These are phyloP conservation scores for Drosophila rhopaloa DNA, from an alignment of 1,140 invertebrate species.

Conservation along the genomic window DNA sequence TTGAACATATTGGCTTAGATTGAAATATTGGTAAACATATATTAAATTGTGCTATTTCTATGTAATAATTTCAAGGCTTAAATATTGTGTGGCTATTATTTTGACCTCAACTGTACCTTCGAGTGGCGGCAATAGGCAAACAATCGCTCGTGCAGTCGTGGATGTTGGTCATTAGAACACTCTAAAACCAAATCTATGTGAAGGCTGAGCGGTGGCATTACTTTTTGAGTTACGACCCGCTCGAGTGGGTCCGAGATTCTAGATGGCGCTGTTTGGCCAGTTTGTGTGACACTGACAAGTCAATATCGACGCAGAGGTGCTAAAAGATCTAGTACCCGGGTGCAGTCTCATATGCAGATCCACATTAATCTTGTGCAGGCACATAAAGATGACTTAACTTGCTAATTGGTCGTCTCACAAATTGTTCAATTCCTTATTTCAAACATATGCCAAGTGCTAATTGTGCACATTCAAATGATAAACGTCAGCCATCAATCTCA, in stretches of 20 bases:
- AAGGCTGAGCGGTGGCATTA: conserved; percentile 40
- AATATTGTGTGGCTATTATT: neutral
- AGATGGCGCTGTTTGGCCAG: conserved; percentile 1
- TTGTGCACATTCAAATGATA: conserved; percentile 49
- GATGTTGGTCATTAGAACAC: conserved; percentile 49
- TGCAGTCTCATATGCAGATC: conserved; percentile 39
- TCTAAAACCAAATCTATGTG: conserved; percentile 48
- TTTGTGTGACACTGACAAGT: conserved; percentile 27
- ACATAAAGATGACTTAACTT: conserved; percentile 18
- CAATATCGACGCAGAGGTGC: conserved; percentile 32
- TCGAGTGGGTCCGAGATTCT: conserved; percentile 34
- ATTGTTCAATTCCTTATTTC: conserved; percentile 44
- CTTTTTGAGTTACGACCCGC: conserved; percentile 43
- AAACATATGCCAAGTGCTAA: conserved; percentile 36
- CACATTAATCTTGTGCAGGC: conserved; percentile 43
- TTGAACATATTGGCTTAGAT: no score
- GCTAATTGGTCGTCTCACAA: conserved; percentile 46
- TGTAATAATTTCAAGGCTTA: neutral
- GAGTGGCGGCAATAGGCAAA: conserved; percentile 15
- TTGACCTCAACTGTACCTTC: conserved; percentile 9
- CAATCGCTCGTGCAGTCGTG: conserved; percentile 20
- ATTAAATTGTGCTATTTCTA: no score
- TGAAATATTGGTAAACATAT: no score
- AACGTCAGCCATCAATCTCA: conserved; percentile 38
- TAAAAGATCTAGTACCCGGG: conserved; percentile 20